A percentile compares a stretch with the other conserved stretches of the same genome.
Conservation (phyloP, 2,888 invertebrate genomes). For the Volucella bombylans region DNA sequence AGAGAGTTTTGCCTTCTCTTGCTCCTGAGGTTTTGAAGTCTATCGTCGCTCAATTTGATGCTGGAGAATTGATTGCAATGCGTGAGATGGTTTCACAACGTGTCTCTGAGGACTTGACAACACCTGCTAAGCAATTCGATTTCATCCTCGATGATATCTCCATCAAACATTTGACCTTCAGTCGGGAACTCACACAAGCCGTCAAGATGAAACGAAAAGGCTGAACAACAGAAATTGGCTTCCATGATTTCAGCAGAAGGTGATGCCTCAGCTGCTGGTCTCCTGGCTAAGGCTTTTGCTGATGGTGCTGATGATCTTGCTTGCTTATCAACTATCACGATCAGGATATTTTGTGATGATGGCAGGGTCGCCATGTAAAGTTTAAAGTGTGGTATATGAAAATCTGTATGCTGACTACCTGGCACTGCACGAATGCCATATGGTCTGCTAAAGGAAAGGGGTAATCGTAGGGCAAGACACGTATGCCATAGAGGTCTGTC, state of each 20-base stretch:
- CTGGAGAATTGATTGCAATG: slow-evolving; percentile 99
- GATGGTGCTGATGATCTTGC: slow-evolving; percentile 98
- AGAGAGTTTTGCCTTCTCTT: slow-evolving; percentile 98
- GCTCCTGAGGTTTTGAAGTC: slow-evolving; percentile 99
- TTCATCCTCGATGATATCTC: slow-evolving; percentile 99
- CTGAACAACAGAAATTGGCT: slow-evolving; percentile 97
- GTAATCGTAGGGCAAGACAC: too few species aligned
- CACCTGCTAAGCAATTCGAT: slow-evolving; percentile 97
- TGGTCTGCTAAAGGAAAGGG: too few species aligned
- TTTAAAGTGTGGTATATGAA: too few species aligned
- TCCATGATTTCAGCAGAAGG: slow-evolving; percentile 98
- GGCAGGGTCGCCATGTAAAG: too few species aligned
- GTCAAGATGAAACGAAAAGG: slow-evolving; percentile 99
- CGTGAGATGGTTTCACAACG: slow-evolving; percentile 95
- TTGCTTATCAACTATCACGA: slow-evolving; percentile 96
- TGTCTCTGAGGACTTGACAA: slow-evolving; percentile 94
- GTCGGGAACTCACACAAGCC: slow-evolving; percentile 98
- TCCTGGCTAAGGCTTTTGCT: slow-evolving; percentile 96
- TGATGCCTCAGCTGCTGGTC: slow-evolving; percentile 96
- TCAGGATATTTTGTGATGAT: too few species aligned
- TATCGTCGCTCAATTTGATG: slow-evolving; percentile 99
- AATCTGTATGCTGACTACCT: too few species aligned
- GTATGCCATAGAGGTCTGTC: too few species aligned
- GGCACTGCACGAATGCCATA: too few species aligned
- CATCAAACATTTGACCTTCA: slow-evolving; percentile 99